Conservation (phyloP, 2,797 vertebrate genomes). For the Coilia nasus region DNA sequence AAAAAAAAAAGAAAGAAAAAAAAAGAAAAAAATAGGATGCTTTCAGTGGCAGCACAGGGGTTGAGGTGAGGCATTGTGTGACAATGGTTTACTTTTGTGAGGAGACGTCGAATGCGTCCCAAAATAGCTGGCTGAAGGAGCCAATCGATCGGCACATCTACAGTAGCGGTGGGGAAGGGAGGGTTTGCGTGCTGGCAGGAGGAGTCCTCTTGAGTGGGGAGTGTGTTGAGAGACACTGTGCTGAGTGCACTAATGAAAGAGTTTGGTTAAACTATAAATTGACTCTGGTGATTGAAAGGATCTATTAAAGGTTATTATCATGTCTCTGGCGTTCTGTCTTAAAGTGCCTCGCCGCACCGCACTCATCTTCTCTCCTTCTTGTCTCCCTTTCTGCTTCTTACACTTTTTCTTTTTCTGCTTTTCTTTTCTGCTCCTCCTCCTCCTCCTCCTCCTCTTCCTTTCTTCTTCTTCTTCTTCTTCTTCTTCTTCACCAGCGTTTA, state of each 20-base stretch:
- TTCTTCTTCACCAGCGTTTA: conserved; percentile 52
- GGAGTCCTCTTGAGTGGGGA: conserved; percentile 10
- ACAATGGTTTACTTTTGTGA: conserved; percentile 2
- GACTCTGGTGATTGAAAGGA: conserved; percentile 58
- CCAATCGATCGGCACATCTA: conserved; percentile 42
- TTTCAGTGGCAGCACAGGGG: neutral
- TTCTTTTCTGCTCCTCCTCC: conserved; percentile 30
- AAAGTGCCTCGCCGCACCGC: conserved; percentile 49
- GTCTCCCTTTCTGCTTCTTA: conserved; percentile 31
- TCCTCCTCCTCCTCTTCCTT: neutral
- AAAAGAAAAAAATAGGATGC: too few relatives aligned
- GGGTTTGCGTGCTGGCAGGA: conserved; percentile 20
- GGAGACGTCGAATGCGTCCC: neutral
- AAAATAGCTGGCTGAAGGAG: conserved; percentile 13
- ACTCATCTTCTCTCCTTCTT: conserved; percentile 45
- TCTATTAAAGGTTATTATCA: conserved; percentile 63
- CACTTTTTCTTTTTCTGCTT: conserved; percentile 40
- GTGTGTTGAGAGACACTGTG: conserved; percentile 6
- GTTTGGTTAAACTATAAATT: conserved; percentile 56
- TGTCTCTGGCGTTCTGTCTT: conserved; percentile 45
- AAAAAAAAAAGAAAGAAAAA: too few relatives aligned
- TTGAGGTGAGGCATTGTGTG: neutral
- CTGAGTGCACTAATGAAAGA: conserved; percentile 35
- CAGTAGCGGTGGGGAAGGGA: conserved; percentile 5
- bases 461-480: conserved; percentile 36